Percentiles rank a stretch among this genome's conserved stretches.
Conservation (phyloP, 2,888 invertebrate genomes). For the Hyalella azteca region DNA sequence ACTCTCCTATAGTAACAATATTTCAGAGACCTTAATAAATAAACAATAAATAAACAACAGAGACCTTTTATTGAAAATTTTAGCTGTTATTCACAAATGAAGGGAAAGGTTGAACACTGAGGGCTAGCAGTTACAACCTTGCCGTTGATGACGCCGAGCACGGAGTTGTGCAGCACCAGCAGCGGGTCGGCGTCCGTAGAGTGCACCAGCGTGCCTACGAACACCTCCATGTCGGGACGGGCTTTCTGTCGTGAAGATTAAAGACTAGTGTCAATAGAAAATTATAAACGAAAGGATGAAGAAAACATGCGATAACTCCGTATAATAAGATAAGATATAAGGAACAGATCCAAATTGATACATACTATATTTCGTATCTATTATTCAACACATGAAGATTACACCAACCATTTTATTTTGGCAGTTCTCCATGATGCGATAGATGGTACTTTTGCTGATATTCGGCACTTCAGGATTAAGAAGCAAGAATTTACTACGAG, state of each 20-base stretch:
- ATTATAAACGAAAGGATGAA: too few species aligned
- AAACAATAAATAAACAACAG: too few species aligned
- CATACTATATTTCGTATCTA: neutral
- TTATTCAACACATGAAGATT: neutral
- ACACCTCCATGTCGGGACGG: conserved; percentile 57
- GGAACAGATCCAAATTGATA: neutral
- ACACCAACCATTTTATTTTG: conserved; percentile 55
- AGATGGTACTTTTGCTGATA: conserved; percentile 58
- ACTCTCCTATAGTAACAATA: too few species aligned
- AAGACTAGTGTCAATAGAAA: too few species aligned
- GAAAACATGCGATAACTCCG: too few species aligned
- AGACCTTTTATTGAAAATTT: too few species aligned
- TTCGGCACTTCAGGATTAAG: conserved; percentile 57
- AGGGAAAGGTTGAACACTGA: neutral
- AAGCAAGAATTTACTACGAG: conserved; percentile 55
- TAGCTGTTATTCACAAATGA: too few species aligned
- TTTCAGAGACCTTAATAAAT: too few species aligned
- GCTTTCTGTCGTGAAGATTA: conserved; percentile 55
- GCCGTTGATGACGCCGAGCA: conserved; percentile 55
- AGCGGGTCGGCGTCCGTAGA: conserved; percentile 50
- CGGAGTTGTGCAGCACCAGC: conserved; percentile 49
- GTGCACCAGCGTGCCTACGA: conserved; percentile 56
- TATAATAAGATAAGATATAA: too few species aligned
- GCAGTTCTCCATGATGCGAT: conserved; percentile 58
- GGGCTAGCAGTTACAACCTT: conserved; percentile 44